Conservation (phyloP, 1,140 invertebrate genomes). For the Drosophila sp. region DNA sequence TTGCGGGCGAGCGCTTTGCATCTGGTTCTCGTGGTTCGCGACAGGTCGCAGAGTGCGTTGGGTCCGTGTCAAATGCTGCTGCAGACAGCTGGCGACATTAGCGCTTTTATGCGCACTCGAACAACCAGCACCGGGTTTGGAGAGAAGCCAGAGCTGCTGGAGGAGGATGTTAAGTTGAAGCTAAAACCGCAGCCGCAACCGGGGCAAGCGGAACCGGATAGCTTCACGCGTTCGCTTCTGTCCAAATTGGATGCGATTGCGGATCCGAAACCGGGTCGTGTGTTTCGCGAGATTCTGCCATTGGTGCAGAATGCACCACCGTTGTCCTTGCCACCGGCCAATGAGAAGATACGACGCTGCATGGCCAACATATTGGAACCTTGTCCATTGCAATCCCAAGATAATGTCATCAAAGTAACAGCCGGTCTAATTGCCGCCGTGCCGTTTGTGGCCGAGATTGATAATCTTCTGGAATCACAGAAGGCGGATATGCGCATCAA, state of each 20-base stretch:
- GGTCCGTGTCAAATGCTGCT: slow-evolving; percentile 85
- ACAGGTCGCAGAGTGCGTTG: slow-evolving; percentile 85
- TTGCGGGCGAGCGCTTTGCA: slow-evolving; percentile 93
- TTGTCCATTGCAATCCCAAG: slow-evolving; percentile 89
- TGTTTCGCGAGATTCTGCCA: slow-evolving; percentile 92
- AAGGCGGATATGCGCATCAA: slow-evolving; percentile 90
- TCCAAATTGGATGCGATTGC: slow-evolving; percentile 90
- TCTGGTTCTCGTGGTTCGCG: slow-evolving; percentile 89
- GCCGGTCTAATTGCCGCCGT: slow-evolving; percentile 95
- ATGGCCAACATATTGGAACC: slow-evolving; percentile 94
- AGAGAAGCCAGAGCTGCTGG: slow-evolving; percentile 8
- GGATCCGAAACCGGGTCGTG: slow-evolving; percentile 93
- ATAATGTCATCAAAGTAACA: slow-evolving; percentile 96
- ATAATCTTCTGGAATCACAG: slow-evolving; percentile 90
- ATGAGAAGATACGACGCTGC: slow-evolving; percentile 90
- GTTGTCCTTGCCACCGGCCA: slow-evolving; percentile 87
- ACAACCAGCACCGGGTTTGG: background rate
- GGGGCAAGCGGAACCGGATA: slow-evolving; percentile 86
- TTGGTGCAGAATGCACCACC: slow-evolving; percentile 89
- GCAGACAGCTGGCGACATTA: slow-evolving; percentile 79
- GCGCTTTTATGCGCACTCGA: slow-evolving; percentile 59
- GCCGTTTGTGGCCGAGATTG: slow-evolving; percentile 93
- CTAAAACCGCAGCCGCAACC: background rate
- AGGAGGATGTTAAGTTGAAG: slow-evolving; percentile 5
- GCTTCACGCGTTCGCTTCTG: slow-evolving; percentile 92